A percentile compares a stretch with the other conserved stretches of the same genome.
Conservation (phyloP, 2,113 vertebrate genomes). For the Triplophysa rosa region DNA sequence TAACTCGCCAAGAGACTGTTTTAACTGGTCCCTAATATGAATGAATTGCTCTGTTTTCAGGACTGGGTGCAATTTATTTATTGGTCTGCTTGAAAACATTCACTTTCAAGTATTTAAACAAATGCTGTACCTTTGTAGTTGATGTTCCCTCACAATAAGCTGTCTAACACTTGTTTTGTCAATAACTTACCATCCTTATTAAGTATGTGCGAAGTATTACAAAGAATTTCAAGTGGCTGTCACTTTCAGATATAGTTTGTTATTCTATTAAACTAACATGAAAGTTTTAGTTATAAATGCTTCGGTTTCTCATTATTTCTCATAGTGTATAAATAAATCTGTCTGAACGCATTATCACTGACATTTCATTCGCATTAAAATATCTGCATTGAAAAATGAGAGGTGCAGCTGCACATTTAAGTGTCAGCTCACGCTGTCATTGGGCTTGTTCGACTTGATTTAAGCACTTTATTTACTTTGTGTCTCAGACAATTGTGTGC, state of each 20-base stretch:
- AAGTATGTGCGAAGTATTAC: neutral
- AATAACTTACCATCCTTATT: conserved; percentile 1
- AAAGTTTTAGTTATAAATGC: conserved; percentile 14
- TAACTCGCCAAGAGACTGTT: neutral
- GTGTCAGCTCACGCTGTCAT: too few relatives aligned
- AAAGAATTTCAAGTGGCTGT: conserved; percentile 14
- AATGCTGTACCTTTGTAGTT: neutral
- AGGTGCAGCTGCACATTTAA: too few relatives aligned
- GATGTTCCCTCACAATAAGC: conserved; percentile 6
- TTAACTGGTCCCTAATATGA: conserved; percentile 9
- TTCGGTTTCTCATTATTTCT: neutral
- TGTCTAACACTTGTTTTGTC: conserved; percentile 6
- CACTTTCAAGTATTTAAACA: conserved; percentile 4
- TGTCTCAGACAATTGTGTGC: too few relatives aligned
- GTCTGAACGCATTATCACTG: neutral
- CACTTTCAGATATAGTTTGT: conserved; percentile 32
- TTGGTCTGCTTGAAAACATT: conserved; percentile 8
- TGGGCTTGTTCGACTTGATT: too few relatives aligned
- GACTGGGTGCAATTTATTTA: conserved; percentile 3
- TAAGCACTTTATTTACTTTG: too few relatives aligned
- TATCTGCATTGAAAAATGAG: too few relatives aligned
- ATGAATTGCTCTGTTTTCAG: neutral
- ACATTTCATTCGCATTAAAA: too few relatives aligned
- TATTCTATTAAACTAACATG: conserved; percentile 34
- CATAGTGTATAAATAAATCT: neutral